phyloP scores from a whole-genome alignment of 2,797 vertebrate genomes.

The Nyctibius grandis region DNA sequence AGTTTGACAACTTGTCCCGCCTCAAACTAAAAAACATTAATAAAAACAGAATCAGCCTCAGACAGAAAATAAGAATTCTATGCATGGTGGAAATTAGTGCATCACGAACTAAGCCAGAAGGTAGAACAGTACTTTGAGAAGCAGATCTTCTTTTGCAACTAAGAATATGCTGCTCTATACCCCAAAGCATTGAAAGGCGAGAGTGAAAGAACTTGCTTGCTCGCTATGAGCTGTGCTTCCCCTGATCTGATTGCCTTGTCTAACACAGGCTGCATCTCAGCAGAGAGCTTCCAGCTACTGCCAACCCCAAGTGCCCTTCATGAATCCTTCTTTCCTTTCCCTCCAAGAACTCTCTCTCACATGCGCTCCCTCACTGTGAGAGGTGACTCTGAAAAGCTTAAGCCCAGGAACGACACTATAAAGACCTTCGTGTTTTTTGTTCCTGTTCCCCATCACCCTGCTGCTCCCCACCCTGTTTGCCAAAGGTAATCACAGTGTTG shows the following conservation, averaged over 20 bases:
- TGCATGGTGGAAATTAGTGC: rapidly evolving
- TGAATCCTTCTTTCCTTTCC: background rate
- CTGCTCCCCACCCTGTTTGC: rapidly evolving
- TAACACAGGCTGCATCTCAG: background rate
- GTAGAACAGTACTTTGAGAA: background rate
- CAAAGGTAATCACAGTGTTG: background rate
- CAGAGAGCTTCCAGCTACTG: background rate
- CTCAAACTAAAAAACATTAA: background rate
- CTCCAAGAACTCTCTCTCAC: background rate
- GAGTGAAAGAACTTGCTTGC: background rate
- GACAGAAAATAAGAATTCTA: rapidly evolving
- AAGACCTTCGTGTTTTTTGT: background rate
- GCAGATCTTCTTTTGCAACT: background rate
- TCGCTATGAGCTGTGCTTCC: background rate
- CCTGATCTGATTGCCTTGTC: background rate
- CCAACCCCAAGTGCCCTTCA: background rate
- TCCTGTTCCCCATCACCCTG: background rate
- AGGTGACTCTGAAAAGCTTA: background rate
- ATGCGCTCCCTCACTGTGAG: background rate
- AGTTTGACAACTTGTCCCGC: background rate
- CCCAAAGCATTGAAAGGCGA: background rate
- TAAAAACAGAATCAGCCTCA: background rate
- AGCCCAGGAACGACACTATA: background rate
- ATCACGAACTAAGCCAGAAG: background rate
- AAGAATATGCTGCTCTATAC: background rate